phyloP scores from a whole-genome alignment of 2,113 vertebrate genomes.

The Centropus bengalensis region DNA sequence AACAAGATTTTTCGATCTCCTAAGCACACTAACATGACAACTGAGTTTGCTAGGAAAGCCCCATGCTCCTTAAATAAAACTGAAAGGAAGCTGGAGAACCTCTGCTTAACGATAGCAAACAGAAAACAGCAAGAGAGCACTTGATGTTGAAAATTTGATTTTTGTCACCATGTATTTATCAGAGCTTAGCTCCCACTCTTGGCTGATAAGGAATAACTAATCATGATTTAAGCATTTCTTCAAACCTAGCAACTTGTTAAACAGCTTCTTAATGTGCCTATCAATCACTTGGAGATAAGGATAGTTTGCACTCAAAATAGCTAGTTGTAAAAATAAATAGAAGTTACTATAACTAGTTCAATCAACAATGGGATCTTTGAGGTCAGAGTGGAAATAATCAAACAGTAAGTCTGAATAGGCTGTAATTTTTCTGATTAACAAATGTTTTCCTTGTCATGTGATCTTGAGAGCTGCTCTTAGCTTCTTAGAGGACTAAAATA shows the following conservation, averaged over 20 bases:
- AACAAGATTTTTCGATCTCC: constrained; percentile 44
- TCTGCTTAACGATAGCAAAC: constrained; percentile 53
- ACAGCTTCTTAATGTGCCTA: constrained; percentile 84
- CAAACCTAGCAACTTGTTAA: constrained; percentile 84
- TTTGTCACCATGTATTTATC: constrained; percentile 75
- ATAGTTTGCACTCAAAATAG: constrained; percentile 81
- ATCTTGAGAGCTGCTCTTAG: constrained; percentile 76
- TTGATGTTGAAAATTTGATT: constrained; percentile 69
- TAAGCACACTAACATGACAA: constrained; percentile 23
- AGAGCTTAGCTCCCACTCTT: constrained; percentile 68
- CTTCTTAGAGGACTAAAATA: constrained; percentile 66
- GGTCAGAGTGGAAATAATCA: constrained; percentile 82
- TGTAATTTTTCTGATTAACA: constrained; percentile 85
- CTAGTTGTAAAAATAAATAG: constrained; percentile 86
- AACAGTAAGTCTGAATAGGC: constrained; percentile 82
- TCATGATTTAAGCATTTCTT: constrained; percentile 82
- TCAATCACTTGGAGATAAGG: constrained; percentile 85
- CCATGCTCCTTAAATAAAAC: constrained; percentile 43
- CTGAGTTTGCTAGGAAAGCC: constrained; percentile 12
- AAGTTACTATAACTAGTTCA: constrained; percentile 83
- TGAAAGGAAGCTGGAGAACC: constrained; percentile 49
- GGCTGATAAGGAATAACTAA: constrained; percentile 79
- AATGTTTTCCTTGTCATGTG: constrained; percentile 81
- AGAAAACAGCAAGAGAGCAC: constrained; percentile 45
- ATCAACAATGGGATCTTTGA: constrained; percentile 81